A percentile compares a stretch with the other conserved stretches of the same genome.
Conservation (phyloP, 2,113 vertebrate genomes). For the Sinocyclocheilus maitianheensis region DNA sequence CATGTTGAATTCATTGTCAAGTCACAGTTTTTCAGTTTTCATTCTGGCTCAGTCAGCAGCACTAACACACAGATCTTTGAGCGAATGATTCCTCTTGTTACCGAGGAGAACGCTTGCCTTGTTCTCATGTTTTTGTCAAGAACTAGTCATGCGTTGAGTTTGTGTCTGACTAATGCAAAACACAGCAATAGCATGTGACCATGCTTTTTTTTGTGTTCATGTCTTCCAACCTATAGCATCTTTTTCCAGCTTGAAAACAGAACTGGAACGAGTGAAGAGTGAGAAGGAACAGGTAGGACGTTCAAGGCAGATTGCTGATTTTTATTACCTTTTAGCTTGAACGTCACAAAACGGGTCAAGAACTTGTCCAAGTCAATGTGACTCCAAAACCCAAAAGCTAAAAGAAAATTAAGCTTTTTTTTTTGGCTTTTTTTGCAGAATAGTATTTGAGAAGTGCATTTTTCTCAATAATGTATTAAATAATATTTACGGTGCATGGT, state of each 20-base stretch:
- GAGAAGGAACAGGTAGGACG: constrained; percentile 88
- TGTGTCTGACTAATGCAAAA: neutral
- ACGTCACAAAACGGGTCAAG: neutral
- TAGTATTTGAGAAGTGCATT: too few relatives aligned
- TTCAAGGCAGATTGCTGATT: neutral
- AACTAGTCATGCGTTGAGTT: neutral
- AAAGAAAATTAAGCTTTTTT: too few relatives aligned
- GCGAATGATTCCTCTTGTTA: neutral
- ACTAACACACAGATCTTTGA: neutral
- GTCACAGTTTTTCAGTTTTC: neutral
- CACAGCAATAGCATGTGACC: constrained; percentile 1
- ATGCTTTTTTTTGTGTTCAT: neutral
- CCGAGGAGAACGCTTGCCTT: neutral
- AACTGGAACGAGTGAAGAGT: constrained; percentile 88
- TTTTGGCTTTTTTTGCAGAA: too few relatives aligned
- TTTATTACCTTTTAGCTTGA: neutral
- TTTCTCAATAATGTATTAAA: neutral
- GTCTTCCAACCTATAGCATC: constrained; percentile 79
- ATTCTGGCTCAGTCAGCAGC: constrained; percentile 11
- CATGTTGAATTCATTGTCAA: neutral
- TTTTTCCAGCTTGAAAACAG: constrained; percentile 91
- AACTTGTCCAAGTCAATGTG: too few relatives aligned
- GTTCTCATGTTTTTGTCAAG: neutral
- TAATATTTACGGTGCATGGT: neutral
- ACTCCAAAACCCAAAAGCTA: too few relatives aligned